Evolutionary conservation across 2,797 vertebrate genomes (phyloP).

Genomic region (Peromyscus nudipes): DNA sequence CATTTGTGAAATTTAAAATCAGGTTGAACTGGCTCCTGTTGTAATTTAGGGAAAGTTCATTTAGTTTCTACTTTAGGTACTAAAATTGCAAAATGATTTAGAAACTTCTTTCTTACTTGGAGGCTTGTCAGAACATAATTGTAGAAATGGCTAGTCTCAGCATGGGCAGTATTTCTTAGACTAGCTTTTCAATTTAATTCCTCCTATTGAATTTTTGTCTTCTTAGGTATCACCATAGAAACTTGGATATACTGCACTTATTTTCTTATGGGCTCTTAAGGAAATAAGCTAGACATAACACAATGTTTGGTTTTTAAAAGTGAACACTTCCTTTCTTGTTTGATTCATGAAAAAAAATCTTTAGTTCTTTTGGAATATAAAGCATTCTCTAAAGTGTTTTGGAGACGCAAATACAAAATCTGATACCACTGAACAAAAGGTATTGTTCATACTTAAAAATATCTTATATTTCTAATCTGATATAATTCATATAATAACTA

Average conservation of each 20-base stretch:
- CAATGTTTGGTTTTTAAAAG: neutral
- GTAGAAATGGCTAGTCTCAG: neutral
- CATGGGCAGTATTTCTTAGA: neutral
- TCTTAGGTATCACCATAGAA: neutral
- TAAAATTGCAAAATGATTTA: neutral
- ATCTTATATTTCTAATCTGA: neutral
- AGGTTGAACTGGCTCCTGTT: neutral
- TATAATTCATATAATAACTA: neutral
- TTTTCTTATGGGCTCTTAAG: conserved; percentile 46
- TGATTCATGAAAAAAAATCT: neutral
- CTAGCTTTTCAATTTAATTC: neutral
- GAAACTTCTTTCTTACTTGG: neutral
- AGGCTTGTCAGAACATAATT: neutral
- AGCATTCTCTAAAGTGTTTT: neutral
- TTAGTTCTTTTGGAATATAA: neutral
- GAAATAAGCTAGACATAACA: conserved; percentile 1
- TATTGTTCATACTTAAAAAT: neutral
- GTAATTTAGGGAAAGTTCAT: neutral
- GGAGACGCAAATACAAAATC: neutral
- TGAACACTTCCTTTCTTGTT: neutral
- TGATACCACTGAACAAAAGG: neutral
- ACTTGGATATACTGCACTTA: neutral
- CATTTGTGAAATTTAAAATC: neutral
- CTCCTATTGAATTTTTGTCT: neutral
- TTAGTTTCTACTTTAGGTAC: neutral